These are phyloP conservation scores for Dromococcyx pavoninus DNA, from an alignment of 2,797 vertebrate genomes.

Conservation along the genomic window DNA sequence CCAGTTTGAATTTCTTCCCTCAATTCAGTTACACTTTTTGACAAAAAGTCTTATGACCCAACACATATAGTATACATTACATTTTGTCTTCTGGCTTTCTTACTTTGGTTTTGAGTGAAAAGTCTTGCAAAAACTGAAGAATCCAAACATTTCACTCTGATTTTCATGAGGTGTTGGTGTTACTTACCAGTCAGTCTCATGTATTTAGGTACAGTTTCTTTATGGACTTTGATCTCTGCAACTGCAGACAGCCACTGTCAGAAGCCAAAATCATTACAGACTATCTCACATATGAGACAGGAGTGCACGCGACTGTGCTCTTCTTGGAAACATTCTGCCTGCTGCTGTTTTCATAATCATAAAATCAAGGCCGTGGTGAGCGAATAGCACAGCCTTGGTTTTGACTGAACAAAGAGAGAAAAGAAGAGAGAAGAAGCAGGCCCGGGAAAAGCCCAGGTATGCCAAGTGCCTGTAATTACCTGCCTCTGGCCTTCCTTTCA, in stretches of 20 bases:
- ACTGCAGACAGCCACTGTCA: slow-evolving; percentile 31
- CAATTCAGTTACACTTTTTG: neutral
- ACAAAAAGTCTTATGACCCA: neutral
- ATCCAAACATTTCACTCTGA: slow-evolving; percentile 3
- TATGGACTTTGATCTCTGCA: slow-evolving; percentile 31
- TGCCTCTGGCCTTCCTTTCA: slow-evolving; percentile 21
- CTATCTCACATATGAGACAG: neutral
- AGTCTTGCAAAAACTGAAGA: neutral
- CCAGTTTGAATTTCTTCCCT: neutral
- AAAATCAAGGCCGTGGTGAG: neutral
- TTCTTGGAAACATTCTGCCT: slow-evolving; percentile 24
- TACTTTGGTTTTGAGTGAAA: neutral
- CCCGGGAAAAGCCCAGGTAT: slow-evolving; percentile 24
- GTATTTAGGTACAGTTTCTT: slow-evolving; percentile 14
- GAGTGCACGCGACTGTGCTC: neutral
- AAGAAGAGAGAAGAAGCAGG: slow-evolving; percentile 16
- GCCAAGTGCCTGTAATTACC: slow-evolving; percentile 32
- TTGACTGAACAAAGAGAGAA: slow-evolving; percentile 23
- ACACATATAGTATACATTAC: neutral
- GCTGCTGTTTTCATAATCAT: neutral
- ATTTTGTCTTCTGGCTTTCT: slow-evolving; percentile 13
- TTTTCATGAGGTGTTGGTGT: slow-evolving; percentile 51
- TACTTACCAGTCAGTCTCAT: slow-evolving; percentile 28
- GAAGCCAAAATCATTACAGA: slow-evolving; percentile 37
- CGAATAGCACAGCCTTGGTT: neutral